phyloP scores from a whole-genome alignment of 2,888 invertebrate genomes.

The Julus scanicus region DNA sequence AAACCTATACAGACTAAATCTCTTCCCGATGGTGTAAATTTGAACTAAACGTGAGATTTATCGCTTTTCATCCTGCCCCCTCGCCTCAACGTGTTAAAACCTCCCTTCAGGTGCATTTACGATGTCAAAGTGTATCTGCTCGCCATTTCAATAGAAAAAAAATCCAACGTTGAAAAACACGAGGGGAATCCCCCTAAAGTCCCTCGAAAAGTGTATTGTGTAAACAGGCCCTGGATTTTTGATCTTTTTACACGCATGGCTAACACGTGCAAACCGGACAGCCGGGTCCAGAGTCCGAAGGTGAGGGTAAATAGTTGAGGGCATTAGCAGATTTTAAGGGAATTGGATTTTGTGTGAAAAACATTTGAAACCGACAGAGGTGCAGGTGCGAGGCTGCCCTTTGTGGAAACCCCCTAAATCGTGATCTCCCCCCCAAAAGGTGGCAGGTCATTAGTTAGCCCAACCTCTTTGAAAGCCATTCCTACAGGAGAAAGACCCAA shows the following conservation, averaged over 20 bases:
- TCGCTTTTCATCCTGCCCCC: not conserved
- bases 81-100: not conserved
- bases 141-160: not conserved
- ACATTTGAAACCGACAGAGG: not conserved
- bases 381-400: constrained; percentile 25
- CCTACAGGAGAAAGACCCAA: not conserved
- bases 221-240: not conserved
- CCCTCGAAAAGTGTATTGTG: not conserved
- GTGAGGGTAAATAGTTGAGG: constrained; percentile 11
- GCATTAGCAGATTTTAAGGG: constrained; percentile 15
- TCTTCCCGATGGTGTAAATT: not conserved
- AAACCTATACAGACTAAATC: not conserved
- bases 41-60: constrained; percentile 11
- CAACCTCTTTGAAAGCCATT: constrained; percentile 19
- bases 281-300: not conserved
- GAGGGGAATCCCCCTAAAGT: not conserved
- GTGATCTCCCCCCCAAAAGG: not conserved
- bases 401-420: constrained; percentile 1
- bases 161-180: not conserved
- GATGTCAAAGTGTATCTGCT: not conserved
- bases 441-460: constrained; percentile 28
- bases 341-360: constrained; percentile 27
- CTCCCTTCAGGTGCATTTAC: not conserved
- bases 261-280: not conserved
- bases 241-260: not conserved